These are phyloP conservation scores for Drosophila parvula DNA, from an alignment of 1,140 invertebrate genomes.

Conservation along the genomic window DNA sequence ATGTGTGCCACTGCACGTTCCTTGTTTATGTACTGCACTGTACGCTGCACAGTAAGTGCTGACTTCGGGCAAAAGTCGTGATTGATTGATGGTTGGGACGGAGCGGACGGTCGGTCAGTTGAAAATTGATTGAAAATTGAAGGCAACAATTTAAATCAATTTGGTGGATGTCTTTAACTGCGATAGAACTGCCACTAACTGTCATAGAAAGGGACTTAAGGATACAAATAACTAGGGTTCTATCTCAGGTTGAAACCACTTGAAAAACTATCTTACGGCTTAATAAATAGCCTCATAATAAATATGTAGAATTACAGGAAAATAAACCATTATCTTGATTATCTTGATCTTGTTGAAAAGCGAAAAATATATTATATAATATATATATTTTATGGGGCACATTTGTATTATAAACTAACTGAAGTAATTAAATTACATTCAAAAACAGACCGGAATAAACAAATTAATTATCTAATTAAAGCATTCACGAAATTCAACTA, in stretches of 20 bases:
- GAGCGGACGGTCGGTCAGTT: conserved; percentile 18
- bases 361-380: no score
- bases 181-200: background rate
- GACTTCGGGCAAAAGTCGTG: conserved; percentile 43
- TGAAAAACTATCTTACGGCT: background rate
- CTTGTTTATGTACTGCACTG: conserved; percentile 58
- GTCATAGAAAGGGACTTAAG: background rate
- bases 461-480: conserved; percentile 1
- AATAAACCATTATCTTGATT: no score
- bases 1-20: conserved; percentile 49
- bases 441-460: background rate
- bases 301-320: no score
- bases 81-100: conserved; percentile 64
- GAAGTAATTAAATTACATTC: background rate
- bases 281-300: no score
- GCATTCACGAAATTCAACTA: no score
- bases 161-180: background rate
- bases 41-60: conserved; percentile 27
- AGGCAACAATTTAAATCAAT: conserved; percentile 50
- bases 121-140: conserved; percentile 59
- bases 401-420: no score
- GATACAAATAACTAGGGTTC: background rate
- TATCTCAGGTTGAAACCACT: background rate
- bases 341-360: no score
- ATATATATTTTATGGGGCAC: no score